Base-by-base conservation (phyloP, 2,888 invertebrate genomes). In the Trissolcus japonicus region DNA sequence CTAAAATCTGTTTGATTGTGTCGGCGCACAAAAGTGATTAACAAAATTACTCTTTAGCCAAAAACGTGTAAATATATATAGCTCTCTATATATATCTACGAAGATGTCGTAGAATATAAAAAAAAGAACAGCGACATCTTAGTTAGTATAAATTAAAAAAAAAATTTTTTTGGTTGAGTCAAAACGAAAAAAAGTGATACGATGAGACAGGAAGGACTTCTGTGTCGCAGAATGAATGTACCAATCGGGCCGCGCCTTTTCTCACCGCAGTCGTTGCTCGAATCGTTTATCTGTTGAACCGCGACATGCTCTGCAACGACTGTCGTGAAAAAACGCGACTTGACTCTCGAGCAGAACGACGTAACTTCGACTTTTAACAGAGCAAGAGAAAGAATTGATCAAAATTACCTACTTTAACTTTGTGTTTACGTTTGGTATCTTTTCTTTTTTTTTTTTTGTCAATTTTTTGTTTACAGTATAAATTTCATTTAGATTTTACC, bases 341-440 rank as follows among this genome's bases (percentile, higher is more conserved):
- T 43, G 76, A 82, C 62, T 72, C 79, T 80, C 76, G 85, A 86
- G 84, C 83, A 85, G 83, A 86, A 86, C 73, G 73, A 86, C 73
- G 73, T 85, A 84, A 80, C 81, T 79, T 85, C 81, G 84, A 84
- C 83, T 82, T 82, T 35, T 82, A 84, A 85, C 83, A 84, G 86
- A 84, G 84, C 86, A 87, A 87, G 86, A 86, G 85, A 86, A 87
- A 86, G 84, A 86, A 84, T 83, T 82, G 81, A 84, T 83, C 82
- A 79, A 35, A 35, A 35, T 35, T 35, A 35, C 35, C 35, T 35
- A 35, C 9, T 35, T 35, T 35, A 11, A 35, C 35, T 60, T 40
- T 35, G 17, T 48, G 6, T 13, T 43, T 6, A 6, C 16, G 13
- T 54, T 41, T 46, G 17, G 1, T 35, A 35, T 35, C 35, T 35